Evolutionary conservation across 2,113 vertebrate genomes (phyloP).

Genomic region (Triplophysa dalaica): DNA sequence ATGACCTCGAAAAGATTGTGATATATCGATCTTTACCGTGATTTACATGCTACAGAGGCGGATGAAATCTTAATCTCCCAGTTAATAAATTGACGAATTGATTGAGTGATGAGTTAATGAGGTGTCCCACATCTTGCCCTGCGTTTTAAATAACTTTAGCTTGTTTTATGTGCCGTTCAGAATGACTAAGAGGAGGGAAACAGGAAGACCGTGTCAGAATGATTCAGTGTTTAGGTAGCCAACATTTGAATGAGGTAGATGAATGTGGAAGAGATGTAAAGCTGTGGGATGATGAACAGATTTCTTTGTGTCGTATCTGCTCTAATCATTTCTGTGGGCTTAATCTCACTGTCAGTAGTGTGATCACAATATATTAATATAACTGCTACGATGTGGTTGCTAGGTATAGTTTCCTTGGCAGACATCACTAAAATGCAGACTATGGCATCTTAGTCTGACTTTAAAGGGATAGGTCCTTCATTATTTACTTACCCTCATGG

Average conservation of each 20-base stretch:
- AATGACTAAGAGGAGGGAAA: neutral
- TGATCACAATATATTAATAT: no score
- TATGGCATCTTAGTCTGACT: no score
- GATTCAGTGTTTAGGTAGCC: neutral
- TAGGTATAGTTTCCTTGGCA: no score
- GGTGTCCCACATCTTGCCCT: slow-evolving; percentile 50
- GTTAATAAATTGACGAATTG: slow-evolving; percentile 53
- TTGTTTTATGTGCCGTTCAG: slow-evolving; percentile 40
- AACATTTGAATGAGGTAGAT: neutral
- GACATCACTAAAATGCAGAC: no score
- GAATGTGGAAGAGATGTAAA: neutral
- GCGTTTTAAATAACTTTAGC: slow-evolving; percentile 58
- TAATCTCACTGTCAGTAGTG: neutral
- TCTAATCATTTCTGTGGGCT: neutral
- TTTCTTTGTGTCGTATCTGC: neutral
- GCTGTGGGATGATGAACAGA: neutral
- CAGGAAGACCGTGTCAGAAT: neutral
- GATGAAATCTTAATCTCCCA: slow-evolving; percentile 45
- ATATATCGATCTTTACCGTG: neutral
- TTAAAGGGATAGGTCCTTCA: no score
- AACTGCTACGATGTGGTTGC: neutral
- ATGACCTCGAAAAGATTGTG: neutral
- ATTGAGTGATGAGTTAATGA: slow-evolving; percentile 64
- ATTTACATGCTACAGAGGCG: slow-evolving; percentile 6
- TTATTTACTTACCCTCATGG: no score